These are phyloP conservation scores for Lithophane socia DNA, from an alignment of 2,888 invertebrate species.

Conservation along the genomic window DNA sequence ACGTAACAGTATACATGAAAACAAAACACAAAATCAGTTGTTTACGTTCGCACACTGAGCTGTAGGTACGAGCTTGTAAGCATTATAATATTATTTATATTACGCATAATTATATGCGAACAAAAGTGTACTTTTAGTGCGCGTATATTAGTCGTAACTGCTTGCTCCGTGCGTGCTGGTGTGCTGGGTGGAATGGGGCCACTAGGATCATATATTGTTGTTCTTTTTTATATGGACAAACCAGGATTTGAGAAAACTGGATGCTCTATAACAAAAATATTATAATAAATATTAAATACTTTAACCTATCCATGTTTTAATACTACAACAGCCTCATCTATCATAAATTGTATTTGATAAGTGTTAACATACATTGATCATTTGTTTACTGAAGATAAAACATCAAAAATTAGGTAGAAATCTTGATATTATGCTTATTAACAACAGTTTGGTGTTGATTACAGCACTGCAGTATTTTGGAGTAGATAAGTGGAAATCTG, in stretches of 20 bases:
- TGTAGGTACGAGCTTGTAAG: not conserved
- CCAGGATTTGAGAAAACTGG: not conserved
- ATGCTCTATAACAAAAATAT: constrained; percentile 1
- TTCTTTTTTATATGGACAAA: not conserved
- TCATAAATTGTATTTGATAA: constrained; percentile 33
- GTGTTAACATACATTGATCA: constrained; percentile 16
- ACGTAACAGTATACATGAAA: not conserved
- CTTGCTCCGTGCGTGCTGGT: not conserved
- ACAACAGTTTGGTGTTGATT: constrained; percentile 24
- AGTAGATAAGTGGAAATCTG: constrained; percentile 27
- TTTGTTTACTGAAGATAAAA: constrained; percentile 14
- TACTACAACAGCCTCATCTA: not conserved
- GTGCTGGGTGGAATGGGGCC: constrained; percentile 11
- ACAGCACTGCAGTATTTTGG: constrained; percentile 33
- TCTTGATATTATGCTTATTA: constrained; percentile 35
- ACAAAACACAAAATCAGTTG: not conserved
- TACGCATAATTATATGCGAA: constrained; percentile 8
- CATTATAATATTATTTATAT: not conserved
- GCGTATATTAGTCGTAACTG: constrained; percentile 18
- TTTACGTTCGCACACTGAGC: not conserved
- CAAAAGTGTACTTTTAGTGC: constrained; percentile 19
- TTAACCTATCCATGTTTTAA: not conserved
- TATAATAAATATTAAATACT: not conserved
- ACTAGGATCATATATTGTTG: constrained; percentile 6
- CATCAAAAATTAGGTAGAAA: constrained; percentile 15